phyloP scores from a whole-genome alignment of 2,888 invertebrate species.

The Pteria penguin region DNA sequence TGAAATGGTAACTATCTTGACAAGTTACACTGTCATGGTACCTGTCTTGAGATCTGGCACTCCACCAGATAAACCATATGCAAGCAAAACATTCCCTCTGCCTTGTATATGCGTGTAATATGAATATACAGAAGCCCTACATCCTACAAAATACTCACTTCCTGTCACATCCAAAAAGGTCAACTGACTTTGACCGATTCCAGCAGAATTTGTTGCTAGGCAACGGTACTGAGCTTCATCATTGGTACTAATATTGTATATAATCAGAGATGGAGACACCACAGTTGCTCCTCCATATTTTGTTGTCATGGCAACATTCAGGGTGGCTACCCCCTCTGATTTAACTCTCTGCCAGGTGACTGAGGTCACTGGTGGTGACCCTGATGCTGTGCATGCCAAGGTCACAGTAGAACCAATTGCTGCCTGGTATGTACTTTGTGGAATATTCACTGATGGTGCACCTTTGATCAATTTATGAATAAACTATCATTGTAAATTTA shows the following conservation, averaged over 20 bases:
- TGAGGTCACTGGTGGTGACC: slow-evolving; percentile 5
- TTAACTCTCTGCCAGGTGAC: slow-evolving; percentile 27
- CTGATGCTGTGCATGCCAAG: slow-evolving; percentile 16
- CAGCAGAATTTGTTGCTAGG: slow-evolving; percentile 23
- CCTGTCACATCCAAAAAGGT: slow-evolving; percentile 29
- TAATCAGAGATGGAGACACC: slow-evolving; percentile 11
- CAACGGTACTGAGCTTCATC: slow-evolving; percentile 27
- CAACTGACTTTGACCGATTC: slow-evolving; percentile 21
- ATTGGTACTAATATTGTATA: slow-evolving; percentile 8
- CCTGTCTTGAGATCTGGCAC: no score
- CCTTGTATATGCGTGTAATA: no score
- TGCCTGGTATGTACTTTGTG: slow-evolving; percentile 14
- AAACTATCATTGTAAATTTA: no score
- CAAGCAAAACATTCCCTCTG: no score
- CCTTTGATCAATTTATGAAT: no score
- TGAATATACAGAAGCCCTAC: no score
- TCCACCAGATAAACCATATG: no score
- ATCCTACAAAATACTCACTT: slow-evolving; percentile 23
- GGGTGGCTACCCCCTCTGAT: background rate
- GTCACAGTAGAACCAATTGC: slow-evolving; percentile 19
- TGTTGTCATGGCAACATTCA: background rate
- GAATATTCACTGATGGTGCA: slow-evolving; percentile 28
- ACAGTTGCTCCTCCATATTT: slow-evolving; percentile 23
- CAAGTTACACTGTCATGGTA: no score
- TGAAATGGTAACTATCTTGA: no score